These are phyloP conservation scores for Drosophila cracens DNA, from an alignment of 2,888 invertebrate genomes.

Conservation along the genomic window DNA sequence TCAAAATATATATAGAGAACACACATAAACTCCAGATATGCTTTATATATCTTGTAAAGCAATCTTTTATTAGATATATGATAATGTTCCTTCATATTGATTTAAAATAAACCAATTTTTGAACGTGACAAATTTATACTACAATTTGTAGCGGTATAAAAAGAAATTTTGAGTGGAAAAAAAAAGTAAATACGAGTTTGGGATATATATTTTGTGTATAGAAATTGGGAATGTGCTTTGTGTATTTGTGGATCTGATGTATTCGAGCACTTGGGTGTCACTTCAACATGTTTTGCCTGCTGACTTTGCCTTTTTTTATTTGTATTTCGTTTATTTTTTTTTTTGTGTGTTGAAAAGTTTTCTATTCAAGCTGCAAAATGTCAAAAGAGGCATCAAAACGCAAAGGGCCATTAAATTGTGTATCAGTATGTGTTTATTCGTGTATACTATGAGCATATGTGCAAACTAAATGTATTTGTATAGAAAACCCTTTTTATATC, in stretches of 20 bases:
- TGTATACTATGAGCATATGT: background rate
- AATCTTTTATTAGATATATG: background rate
- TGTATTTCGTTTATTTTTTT: slow-evolving; percentile 8
- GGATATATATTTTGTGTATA: slow-evolving; percentile 21
- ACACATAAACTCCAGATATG: background rate
- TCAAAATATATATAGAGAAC: background rate
- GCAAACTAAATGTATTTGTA: background rate
- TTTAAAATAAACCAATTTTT: background rate
- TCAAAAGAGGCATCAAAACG: slow-evolving; percentile 39
- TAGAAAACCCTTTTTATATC: slow-evolving; percentile 2
- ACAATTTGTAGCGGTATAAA: background rate
- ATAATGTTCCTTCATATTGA: background rate
- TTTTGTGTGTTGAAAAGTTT: slow-evolving; percentile 37
- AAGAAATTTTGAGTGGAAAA: slow-evolving; percentile 18
- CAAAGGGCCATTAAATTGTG: slow-evolving; percentile 11
- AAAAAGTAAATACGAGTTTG: slow-evolving; percentile 7
- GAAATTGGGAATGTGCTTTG: slow-evolving; percentile 23
- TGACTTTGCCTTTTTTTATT: slow-evolving; percentile 10
- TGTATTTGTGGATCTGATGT: slow-evolving; percentile 27
- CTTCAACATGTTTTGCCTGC: slow-evolving; percentile 44
- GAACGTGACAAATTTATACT: background rate
- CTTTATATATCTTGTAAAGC: background rate
- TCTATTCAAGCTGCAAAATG: slow-evolving; percentile 60
- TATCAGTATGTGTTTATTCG: background rate
- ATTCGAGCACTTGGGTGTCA: slow-evolving; percentile 50